Base-by-base conservation (phyloP, 1,140 invertebrate species). In the Bursaphelenchus mucronatus region DNA sequence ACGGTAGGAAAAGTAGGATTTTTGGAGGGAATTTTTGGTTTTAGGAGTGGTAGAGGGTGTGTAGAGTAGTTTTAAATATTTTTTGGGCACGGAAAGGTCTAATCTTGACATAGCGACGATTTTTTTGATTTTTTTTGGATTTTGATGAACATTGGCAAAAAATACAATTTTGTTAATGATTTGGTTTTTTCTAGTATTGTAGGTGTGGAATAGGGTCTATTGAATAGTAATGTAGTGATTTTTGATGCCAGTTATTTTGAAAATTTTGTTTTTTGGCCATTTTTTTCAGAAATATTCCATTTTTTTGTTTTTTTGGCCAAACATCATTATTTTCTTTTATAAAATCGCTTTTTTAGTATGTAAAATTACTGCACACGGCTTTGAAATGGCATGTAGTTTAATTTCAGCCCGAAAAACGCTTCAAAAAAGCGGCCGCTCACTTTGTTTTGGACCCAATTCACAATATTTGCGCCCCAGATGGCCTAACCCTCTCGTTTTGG, bases 401-500 rank as follows among this genome's bases (percentile, higher is more conserved):
- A 41, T 13, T 67, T 46, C 40, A 44, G 54, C 15, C 43, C 64
- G 15, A 44, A 50, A 21, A n/a, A 64, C 62, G 8, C n/a, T 50
- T 43, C 39, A 71, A 30, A 21, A 40, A 49, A 61, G 11, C 57
- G 40, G 57, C 57, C 40, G 47, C 56, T 21, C 51, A 68, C 39
- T 50, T 41, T 67, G 17, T 74, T 39, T 6, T 66, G 8, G 64
- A 66, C 41, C 64, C 64, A 15, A 30, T 21, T 7, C 64, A 66
- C 30, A 13, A 39, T 49, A 66, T 66, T 9, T 39, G 11, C 9
- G 19, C 46, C 13, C n/a, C 9, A 8, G 46, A 54, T 5, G 64
- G 64, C 11, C 10, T 66, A 10, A 66, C 65, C 8, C 43, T 68
- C 41, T 66, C 64, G 8, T 68, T 54, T 39, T 66, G 64, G 64